Evolutionary conservation across 1,140 invertebrate species (phyloP).

Genomic region (Leptinotarsa defecta): DNA sequence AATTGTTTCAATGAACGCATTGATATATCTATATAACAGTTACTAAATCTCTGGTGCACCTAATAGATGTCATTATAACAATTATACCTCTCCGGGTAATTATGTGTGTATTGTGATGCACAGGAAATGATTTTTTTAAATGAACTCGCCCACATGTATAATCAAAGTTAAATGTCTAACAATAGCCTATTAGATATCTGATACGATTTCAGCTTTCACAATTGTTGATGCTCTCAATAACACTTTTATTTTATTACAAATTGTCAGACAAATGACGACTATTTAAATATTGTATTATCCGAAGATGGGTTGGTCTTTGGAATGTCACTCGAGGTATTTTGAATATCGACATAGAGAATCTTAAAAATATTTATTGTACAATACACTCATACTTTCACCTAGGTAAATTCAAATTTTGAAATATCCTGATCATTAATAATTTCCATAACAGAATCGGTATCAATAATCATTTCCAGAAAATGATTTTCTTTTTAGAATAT

Average conservation of each 20-base stretch:
- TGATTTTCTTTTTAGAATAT: too few species aligned
- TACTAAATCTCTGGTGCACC: conserved; percentile 16
- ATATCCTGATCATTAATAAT: not conserved
- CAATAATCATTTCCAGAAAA: not conserved
- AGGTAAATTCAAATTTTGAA: not conserved
- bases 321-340: conserved; percentile 20
- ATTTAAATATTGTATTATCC: conserved; percentile 20
- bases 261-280: conserved; percentile 24
- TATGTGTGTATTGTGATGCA: conserved; percentile 53
- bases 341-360: conserved; percentile 4
- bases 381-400: not conserved
- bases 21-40: not conserved
- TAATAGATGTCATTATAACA: conserved; percentile 55
- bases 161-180: conserved; percentile 56
- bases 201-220: conserved; percentile 37
- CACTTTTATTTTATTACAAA: conserved; percentile 33
- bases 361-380: not conserved
- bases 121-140: conserved; percentile 56
- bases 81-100: conserved; percentile 55
- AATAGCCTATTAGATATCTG: conserved; percentile 51
- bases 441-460: not conserved
- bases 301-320: conserved; percentile 23
- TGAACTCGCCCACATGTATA: conserved; percentile 55
- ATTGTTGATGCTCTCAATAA: conserved; percentile 38
- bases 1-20: not conserved